Evolutionary conservation across 2,797 vertebrate species (phyloP), one percentile per base, ranked within the genome.

Genomic region (Micropoecilia bifurca): DNA sequence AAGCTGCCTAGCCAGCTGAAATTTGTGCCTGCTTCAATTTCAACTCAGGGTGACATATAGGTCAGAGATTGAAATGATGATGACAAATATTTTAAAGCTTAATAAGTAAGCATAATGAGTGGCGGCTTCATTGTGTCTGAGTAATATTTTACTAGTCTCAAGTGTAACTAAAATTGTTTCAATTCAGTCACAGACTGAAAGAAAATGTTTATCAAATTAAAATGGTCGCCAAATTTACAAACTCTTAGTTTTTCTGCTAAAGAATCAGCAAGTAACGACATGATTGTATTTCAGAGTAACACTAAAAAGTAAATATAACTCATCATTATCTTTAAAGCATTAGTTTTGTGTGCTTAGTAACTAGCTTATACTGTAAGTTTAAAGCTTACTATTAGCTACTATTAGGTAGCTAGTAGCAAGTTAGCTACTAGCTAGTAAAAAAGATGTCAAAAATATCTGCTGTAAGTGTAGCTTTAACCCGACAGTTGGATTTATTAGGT

Each of bases 1-100:
- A 81, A 85, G 86, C 85, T 55, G 33, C 53, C 85, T 74, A 83
- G 74, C 80, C 82, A 25, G 80, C 79, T 83, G 57, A 83, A 75
- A 79, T 74, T 76, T 81, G 39, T 57, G 30, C 78, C 77, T 41
- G 71, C 81, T 90, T 85, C 84, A 76, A 88, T 91, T 87, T 83
- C n/a, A 20, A 39, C 76, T 68, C 63, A 80, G 85, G 69, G 80
- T 80, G 82, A 71, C 75, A 50, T 75, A 79, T 9, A 78, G 59
- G 71, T 43, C 45, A 30, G 18, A 53, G 68, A 63, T 10, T 30
- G 71, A 61, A 33, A 76, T 30, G 9, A 30, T 59, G 12, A 30
- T 4, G 25, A n/a, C 1, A 16, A 63, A 63, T 6, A 1, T 12
- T 43, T 69, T 3, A n/a, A n/a, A 43, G 1, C 13, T 69, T 25